Conservation (phyloP, 2,888 invertebrate species). For the Epistrophe eligans region DNA sequence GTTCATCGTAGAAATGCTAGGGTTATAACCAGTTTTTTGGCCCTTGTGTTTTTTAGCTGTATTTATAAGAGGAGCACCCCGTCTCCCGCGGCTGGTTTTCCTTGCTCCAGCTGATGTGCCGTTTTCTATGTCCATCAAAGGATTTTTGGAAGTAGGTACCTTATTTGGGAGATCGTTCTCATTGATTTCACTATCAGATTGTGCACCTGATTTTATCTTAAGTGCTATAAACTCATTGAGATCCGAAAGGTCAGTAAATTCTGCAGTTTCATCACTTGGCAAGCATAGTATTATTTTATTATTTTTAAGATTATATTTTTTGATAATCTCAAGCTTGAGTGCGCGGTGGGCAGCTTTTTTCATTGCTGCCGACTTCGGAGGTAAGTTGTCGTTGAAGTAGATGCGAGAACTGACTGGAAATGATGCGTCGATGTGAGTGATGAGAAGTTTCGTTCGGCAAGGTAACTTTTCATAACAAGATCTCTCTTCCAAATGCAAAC, state of each 20-base stretch:
- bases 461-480: too few species aligned
- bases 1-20: too few species aligned
- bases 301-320: too few species aligned
- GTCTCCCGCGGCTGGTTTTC: background rate
- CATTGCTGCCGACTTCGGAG: too few species aligned
- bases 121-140: background rate
- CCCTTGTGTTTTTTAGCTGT: background rate
- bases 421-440: too few species aligned
- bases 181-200: background rate
- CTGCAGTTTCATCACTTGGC: background rate
- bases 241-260: background rate
- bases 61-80: background rate
- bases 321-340: too few species aligned
- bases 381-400: too few species aligned
- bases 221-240: background rate
- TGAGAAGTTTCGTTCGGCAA: too few species aligned
- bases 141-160: background rate
- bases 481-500: too few species aligned
- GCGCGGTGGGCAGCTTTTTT: too few species aligned
- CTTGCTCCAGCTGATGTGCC: background rate
- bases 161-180: background rate
- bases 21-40: background rate
- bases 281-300: too few species aligned
- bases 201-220: background rate
- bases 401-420: too few species aligned